These are phyloP conservation scores for Zingel zingel DNA, from an alignment of 2,113 vertebrate species.

Conservation along the genomic window DNA sequence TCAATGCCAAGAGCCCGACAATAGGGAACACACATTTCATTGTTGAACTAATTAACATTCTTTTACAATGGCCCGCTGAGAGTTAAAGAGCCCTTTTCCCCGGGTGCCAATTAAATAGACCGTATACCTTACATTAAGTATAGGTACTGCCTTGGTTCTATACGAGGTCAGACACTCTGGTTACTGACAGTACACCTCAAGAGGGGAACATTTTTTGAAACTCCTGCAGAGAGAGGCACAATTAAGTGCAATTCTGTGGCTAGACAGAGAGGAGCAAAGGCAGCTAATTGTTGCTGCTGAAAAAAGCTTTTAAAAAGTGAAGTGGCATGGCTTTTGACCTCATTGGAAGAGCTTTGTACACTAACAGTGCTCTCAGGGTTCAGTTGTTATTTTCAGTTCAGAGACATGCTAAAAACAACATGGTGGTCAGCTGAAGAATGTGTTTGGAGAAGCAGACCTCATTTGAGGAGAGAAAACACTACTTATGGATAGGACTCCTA, in stretches of 20 bases:
- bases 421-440: conserved; percentile 62
- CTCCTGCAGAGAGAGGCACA: conserved; percentile 61
- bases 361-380: conserved; percentile 38
- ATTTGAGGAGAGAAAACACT: conserved; percentile 45
- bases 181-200: conserved; percentile 57
- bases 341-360: conserved; percentile 58
- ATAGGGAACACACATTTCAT: conserved; percentile 72
- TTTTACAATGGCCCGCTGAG: conserved; percentile 72
- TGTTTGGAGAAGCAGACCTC: conserved; percentile 58
- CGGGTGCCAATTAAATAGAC: conserved; percentile 71
- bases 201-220: conserved; percentile 39
- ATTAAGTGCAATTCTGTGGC: conserved; percentile 80
- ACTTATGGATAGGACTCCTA: conserved; percentile 36
- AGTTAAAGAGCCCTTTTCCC: conserved; percentile 58
- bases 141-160: conserved; percentile 44
- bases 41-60: conserved; percentile 81
- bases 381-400: conserved; percentile 62
- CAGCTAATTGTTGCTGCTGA: conserved; percentile 69
- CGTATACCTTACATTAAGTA: conserved; percentile 53
- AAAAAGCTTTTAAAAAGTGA: conserved; percentile 71
- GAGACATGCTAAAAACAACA: conserved; percentile 51
- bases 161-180: conserved; percentile 46
- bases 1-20: conserved; percentile 66
- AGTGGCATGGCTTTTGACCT: conserved; percentile 66
- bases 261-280: conserved; percentile 63